Evolutionary conservation across 1,140 invertebrate species (phyloP).

Genomic region (Armadillidium nasatum): DNA sequence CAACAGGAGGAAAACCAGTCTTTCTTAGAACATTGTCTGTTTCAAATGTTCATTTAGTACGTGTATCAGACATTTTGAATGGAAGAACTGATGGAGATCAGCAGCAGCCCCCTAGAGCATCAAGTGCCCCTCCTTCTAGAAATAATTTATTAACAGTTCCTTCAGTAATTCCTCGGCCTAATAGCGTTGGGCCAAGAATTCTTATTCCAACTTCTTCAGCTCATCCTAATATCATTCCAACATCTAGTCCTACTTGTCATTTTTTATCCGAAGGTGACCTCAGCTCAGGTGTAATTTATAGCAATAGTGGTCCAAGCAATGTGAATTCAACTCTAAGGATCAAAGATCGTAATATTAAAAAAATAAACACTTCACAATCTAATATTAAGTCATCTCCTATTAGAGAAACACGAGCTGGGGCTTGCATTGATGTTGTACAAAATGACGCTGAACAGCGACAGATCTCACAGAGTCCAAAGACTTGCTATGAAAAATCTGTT

Average conservation of each 20-base stretch:
- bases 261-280: conserved; percentile 45
- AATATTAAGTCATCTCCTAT: background rate
- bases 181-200: conserved; percentile 40
- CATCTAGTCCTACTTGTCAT: conserved; percentile 29
- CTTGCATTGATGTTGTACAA: background rate
- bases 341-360: background rate
- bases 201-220: conserved; percentile 32
- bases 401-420: conserved; percentile 35
- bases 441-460: too few relatives aligned
- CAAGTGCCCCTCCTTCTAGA: conserved; percentile 39
- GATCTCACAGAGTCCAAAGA: too few relatives aligned
- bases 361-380: background rate
- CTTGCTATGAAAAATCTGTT: too few relatives aligned
- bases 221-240: background rate
- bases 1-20: conserved; percentile 28
- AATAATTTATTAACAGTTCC: conserved; percentile 36
- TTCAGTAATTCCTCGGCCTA: conserved; percentile 30
- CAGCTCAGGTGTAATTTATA: conserved; percentile 42
- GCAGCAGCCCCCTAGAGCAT: conserved; percentile 31
- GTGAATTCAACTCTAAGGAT: conserved; percentile 2
- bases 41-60: conserved; percentile 31
- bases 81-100: background rate
- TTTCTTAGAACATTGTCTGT: conserved; percentile 32
- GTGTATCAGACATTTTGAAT: conserved; percentile 19
- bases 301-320: conserved; percentile 27